phyloP scores from a whole-genome alignment of 2,888 invertebrate species.

The Phyllotreta cruciferae region DNA sequence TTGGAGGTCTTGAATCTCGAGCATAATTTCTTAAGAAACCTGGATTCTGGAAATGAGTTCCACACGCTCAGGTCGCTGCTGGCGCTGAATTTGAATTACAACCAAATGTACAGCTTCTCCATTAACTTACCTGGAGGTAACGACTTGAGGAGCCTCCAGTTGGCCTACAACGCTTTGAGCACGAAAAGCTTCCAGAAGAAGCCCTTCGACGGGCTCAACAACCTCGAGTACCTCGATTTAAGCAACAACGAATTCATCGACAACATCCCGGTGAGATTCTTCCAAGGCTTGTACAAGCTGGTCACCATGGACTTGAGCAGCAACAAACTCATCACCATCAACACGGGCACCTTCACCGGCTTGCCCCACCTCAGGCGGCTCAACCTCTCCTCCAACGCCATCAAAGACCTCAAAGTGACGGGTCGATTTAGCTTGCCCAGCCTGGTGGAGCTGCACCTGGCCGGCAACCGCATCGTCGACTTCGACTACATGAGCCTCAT shows the following conservation, averaged over 20 bases:
- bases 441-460: constrained; percentile 52
- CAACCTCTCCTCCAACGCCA: constrained; percentile 51
- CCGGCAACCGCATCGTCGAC: constrained; percentile 50
- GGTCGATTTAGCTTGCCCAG: constrained; percentile 51
- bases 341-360: constrained; percentile 51
- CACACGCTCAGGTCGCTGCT: constrained; percentile 38
- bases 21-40: constrained; percentile 44
- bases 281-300: constrained; percentile 49
- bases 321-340: constrained; percentile 51
- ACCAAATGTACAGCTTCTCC: constrained; percentile 45
- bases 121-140: constrained; percentile 48
- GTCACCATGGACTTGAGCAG: constrained; percentile 50
- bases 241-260: constrained; percentile 45
- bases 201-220: constrained; percentile 49
- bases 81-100: constrained; percentile 48
- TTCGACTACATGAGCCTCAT: constrained; percentile 53
- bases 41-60: constrained; percentile 42
- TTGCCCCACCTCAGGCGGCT: constrained; percentile 51
- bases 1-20: constrained; percentile 47
- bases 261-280: constrained; percentile 48
- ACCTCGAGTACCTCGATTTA: constrained; percentile 51
- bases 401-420: constrained; percentile 46
- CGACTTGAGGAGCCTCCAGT: constrained; percentile 48
- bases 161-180: constrained; percentile 50
- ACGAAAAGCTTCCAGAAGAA: constrained; percentile 43